phyloP scores from a whole-genome alignment of 53 echinoderm and acorn worm genomes.

The Astropecten irregularis region DNA sequence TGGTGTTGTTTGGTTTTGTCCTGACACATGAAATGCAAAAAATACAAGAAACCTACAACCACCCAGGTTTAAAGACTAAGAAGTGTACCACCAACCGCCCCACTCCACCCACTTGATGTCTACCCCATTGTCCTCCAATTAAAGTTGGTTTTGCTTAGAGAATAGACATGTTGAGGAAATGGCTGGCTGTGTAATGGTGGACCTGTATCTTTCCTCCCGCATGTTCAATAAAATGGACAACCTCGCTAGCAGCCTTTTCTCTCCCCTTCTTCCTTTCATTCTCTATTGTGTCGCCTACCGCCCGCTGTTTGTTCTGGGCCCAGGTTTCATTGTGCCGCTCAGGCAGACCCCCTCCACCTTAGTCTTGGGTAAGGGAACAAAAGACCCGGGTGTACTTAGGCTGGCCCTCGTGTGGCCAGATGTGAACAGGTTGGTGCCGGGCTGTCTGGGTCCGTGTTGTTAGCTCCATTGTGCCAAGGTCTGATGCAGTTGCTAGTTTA shows the following conservation, averaged over 20 bases:
- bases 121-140: conserved; percentile 24
- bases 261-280: too few species aligned
- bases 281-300: conserved; percentile 21
- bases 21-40: too few species aligned
- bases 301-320: conserved; percentile 37
- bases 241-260: neutral
- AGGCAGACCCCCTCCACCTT: neutral
- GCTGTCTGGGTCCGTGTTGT: conserved; percentile 18
- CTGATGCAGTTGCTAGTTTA: too few species aligned
- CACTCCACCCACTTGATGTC: too few species aligned
- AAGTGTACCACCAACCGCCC: too few species aligned
- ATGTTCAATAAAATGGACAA: neutral
- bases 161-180: neutral
- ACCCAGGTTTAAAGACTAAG: too few species aligned
- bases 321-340: conserved; percentile 1
- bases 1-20: too few species aligned
- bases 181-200: neutral
- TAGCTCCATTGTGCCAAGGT: too few species aligned
- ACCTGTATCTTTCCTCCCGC: neutral
- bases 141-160: neutral
- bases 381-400: conserved; percentile 51
- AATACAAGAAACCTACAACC: too few species aligned
- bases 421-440: conserved; percentile 48
- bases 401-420: conserved; percentile 54
- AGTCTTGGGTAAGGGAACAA: conserved; percentile 12